Base-by-base conservation (phyloP, 2,113 vertebrate genomes). In the Nyctereutes procyonoides region DNA sequence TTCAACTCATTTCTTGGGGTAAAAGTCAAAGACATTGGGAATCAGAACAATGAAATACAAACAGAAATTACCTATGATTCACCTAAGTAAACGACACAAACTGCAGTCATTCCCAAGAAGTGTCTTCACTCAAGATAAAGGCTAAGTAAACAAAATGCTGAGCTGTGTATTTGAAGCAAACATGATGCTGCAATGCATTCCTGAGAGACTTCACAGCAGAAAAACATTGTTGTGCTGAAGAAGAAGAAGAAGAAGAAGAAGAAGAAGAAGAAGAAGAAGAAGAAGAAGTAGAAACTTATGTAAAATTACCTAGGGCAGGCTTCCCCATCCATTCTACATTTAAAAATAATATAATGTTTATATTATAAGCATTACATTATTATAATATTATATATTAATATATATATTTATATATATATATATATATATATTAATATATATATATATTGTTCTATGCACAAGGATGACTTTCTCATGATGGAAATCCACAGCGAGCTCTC, bases 1-100 rank as follows among this genome's bases (percentile, higher is more conserved):
- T 87, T 55, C 56, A 79, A 65, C 55, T 80, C 53, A 76, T 51
- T 90, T 73, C n/a, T 69, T 43, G 32, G 71, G 65, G 30, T 90
- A 80, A 90, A 95, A 95, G 55, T 74, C 43, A 60, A 14, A 93
- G 48, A 89, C 65, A 35, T 24, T 1, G 15, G 67, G 85, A 71
- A 92, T 51, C 82, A 89, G 20, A 95, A 84, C 79, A 43, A 86
- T 79, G 89, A 88, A 92, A 79, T 83, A 80, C 67, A 89, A 91
- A 89, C 30, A 84, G 48, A 84, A 35, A 74, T 43, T 48, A 51
- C 69, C 35, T 89, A 13, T 28, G 94, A 73, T 65, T 77, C 58
- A 71, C 60, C 55, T 92, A 43, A 83, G 83, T 38, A 56, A 77
- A 73, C 19, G 11, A 20, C 26, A 1, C 0, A 14, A 32, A 35